These are phyloP conservation scores for Brenthis ino DNA, from an alignment of 2,888 invertebrate species.

Conservation along the genomic window DNA sequence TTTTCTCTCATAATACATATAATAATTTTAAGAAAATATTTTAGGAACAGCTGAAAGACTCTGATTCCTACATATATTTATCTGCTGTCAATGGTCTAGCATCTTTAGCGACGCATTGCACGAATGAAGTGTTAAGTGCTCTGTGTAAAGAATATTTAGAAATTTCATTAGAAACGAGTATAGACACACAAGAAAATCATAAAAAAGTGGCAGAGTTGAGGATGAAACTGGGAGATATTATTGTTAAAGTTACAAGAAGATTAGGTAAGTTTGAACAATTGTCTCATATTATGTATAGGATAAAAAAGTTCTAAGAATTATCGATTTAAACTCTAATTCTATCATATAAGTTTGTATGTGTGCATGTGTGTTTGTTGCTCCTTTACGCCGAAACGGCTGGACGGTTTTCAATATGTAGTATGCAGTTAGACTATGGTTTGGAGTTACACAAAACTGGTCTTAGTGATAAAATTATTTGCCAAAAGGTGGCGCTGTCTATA, in stretches of 20 bases:
- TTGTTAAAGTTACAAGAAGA: conserved; percentile 87
- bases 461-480: no score
- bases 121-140: conserved; percentile 85
- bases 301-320: no score
- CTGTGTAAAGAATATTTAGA: conserved; percentile 86
- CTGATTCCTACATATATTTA: conserved; percentile 92
- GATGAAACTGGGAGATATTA: conserved; percentile 91
- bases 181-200: conserved; percentile 56
- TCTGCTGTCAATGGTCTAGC: conserved; percentile 89
- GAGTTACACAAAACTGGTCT: no score
- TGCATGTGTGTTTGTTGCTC: not conserved
- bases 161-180: conserved; percentile 49
- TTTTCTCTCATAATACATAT: no score
- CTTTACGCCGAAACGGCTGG: conserved; percentile 2
- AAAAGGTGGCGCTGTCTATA: no score
- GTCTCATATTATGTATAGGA: no score
- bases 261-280: conserved; percentile 81
- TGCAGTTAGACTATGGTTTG: no score
- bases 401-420: not conserved
- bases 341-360: no score
- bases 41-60: conserved; percentile 87
- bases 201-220: conserved; percentile 81
- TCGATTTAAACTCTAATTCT: no score
- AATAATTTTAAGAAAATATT: conserved; percentile 42
- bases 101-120: conserved; percentile 84